These are phyloP conservation scores for Trichopoda pennipes DNA, from an alignment of 2,888 invertebrate genomes.

Conservation along the genomic window DNA sequence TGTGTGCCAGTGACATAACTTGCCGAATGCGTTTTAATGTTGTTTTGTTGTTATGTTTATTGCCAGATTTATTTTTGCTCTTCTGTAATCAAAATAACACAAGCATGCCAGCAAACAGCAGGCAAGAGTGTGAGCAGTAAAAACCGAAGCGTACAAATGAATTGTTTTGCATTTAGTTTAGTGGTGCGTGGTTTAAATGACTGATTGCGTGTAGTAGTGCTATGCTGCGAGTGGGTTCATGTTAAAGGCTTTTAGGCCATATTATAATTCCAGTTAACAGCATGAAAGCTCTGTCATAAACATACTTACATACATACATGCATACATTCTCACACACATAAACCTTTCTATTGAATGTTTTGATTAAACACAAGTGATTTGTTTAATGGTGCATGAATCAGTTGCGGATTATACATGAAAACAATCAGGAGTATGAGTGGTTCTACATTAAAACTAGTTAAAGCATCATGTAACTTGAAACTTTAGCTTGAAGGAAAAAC, in stretches of 20 bases:
- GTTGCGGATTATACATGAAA: conserved; percentile 68
- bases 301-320: conserved; percentile 10
- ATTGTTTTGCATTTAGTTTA: conserved; percentile 54
- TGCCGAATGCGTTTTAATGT: conserved; percentile 56
- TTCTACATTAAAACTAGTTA: conserved; percentile 35
- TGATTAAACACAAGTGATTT: conserved; percentile 70
- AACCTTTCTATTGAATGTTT: conserved; percentile 49
- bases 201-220: conserved; percentile 69
- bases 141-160: conserved; percentile 25
- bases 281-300: conserved; percentile 38
- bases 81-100: conserved; percentile 1
- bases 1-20: conserved; percentile 56
- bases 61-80: conserved; percentile 39
- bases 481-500: neutral
- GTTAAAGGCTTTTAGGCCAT: conserved; percentile 68
- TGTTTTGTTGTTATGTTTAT: conserved; percentile 40
- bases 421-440: conserved; percentile 39
- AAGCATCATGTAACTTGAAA: conserved; percentile 47
- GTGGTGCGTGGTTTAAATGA: conserved; percentile 67
- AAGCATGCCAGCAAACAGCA: neutral
- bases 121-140: neutral
- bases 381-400: conserved; percentile 71
- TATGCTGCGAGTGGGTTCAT: conserved; percentile 66
- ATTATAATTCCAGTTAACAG: conserved; percentile 67
- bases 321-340: conserved; percentile 28